Base-by-base conservation (phyloP, 2,113 vertebrate species). In the Phrynosoma platyrhinos region DNA sequence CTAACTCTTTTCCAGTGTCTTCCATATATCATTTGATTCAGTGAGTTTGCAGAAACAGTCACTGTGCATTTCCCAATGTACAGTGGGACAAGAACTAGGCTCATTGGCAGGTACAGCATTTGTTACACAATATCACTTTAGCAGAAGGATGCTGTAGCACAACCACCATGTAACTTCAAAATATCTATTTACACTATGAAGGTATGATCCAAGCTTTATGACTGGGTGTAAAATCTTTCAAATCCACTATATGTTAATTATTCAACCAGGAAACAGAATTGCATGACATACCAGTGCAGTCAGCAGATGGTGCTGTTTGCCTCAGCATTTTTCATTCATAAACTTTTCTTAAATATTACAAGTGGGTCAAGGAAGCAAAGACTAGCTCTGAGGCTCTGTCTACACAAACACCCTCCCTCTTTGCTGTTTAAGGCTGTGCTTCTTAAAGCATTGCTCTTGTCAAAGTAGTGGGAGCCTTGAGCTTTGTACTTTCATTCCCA, bases 301-400 rank as follows among this genome's bases (percentile, higher is more conserved):
- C 95, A 55, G 90, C 88, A 96, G 95, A 92, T 96, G 95, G 95
- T 86, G 82, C 94, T 96, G 82, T 94, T 90, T 66, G 84, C 83
- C 87, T 87, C 92, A 18, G 2, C 2, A 89, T 93, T 84, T 62
- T 40, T 2, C 7, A 83, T n/a, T 2, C n/a, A 52, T 58, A 4
- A 42, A 83, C 84, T 83, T 23, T 42, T 82, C 9, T 92, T 91
- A 89, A 21, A 53, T 86, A 69, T 68, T n/a, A 83, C 72, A 40
- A 92, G 20, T 92, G 90, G 92, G 92, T 94, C 81, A 90, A 86
- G 69, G 74, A 52, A 91, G 58, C 76, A 87, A 75, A 83, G 88
- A 8, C 79, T 55, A 69, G 25, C 30, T 86, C 21, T 36, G 8
- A 10, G 30, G 86, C 71, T 3, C 66, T 84, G 74, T 52, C 92